Conservation (phyloP, 1,140 invertebrate species). For the Apis cerana region DNA sequence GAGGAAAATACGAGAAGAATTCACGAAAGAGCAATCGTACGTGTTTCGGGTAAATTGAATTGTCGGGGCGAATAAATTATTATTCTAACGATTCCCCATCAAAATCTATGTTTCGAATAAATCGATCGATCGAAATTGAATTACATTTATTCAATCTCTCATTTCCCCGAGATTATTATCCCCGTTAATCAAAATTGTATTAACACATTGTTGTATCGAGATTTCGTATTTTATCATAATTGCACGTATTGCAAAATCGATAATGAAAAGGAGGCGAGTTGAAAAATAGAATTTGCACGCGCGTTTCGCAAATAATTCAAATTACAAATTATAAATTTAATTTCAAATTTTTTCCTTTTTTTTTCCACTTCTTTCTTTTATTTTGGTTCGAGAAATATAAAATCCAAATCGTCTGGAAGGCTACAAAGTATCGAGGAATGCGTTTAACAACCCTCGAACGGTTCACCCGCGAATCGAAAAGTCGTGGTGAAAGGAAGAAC, state of each 20-base stretch:
- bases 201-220: no score
- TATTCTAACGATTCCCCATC: slow-evolving; percentile 3
- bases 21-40: background rate
- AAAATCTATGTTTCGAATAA: background rate
- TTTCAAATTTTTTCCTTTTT: background rate
- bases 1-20: slow-evolving; percentile 1
- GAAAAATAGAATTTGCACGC: no score
- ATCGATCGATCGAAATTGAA: slow-evolving; percentile 2
- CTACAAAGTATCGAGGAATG: background rate
- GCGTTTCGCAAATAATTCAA: background rate
- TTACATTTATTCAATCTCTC: slow-evolving; percentile 11
- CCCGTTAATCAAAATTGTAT: slow-evolving; percentile 2
- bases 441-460: slow-evolving; percentile 6
- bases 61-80: slow-evolving; percentile 11
- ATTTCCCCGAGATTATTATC: background rate
- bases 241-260: background rate
- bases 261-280: background rate
- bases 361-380: background rate
- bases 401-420: background rate
- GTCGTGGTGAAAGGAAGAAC: background rate
- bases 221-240: background rate
- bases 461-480: background rate
- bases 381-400: background rate
- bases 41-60: slow-evolving; percentile 1
- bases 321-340: background rate